These are phyloP conservation scores for Ophion ellenae DNA, from an alignment of 2,888 invertebrate genomes.

Conservation along the genomic window DNA sequence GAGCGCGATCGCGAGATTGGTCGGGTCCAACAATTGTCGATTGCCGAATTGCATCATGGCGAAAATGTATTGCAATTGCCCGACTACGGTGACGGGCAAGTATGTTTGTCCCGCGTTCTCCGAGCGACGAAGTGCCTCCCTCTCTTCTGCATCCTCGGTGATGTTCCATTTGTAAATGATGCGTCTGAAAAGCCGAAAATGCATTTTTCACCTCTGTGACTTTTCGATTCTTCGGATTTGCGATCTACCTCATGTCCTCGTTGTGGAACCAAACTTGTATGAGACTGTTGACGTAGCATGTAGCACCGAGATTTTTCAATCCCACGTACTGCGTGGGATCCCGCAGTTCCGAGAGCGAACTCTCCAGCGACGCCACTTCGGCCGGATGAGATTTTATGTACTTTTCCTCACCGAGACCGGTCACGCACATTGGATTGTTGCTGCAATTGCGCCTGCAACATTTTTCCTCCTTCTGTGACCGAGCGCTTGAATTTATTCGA, in stretches of 20 bases:
- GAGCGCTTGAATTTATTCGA: not conserved
- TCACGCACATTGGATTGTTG: constrained; percentile 86
- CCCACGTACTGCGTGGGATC: constrained; percentile 85
- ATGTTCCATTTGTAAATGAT: constrained; percentile 86
- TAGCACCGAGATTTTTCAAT: constrained; percentile 87
- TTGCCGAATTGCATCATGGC: constrained; percentile 86
- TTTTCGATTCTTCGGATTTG: not conserved
- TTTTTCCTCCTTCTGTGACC: constrained; percentile 6
- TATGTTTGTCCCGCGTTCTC: constrained; percentile 76
- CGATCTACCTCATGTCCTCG: constrained; percentile 83
- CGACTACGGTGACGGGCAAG: constrained; percentile 84
- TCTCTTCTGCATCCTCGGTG: constrained; percentile 82
- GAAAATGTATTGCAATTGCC: constrained; percentile 87
- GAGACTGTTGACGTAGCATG: constrained; percentile 88
- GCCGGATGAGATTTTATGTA: constrained; percentile 85
- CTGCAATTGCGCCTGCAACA: constrained; percentile 85
- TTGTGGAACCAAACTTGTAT: constrained; percentile 88
- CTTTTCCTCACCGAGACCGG: constrained; percentile 86
- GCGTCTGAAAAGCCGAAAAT: constrained; percentile 77
- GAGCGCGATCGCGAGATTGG: constrained; percentile 85
- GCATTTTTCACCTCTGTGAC: not conserved
- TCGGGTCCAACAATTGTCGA: constrained; percentile 85
- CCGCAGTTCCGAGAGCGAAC: constrained; percentile 80
- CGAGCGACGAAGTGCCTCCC: constrained; percentile 69
- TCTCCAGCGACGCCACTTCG: constrained; percentile 81